A percentile compares a stretch with the other conserved stretches of the same genome.
Conservation (phyloP, 2,797 vertebrate genomes). For the Diglossa cyanea region DNA sequence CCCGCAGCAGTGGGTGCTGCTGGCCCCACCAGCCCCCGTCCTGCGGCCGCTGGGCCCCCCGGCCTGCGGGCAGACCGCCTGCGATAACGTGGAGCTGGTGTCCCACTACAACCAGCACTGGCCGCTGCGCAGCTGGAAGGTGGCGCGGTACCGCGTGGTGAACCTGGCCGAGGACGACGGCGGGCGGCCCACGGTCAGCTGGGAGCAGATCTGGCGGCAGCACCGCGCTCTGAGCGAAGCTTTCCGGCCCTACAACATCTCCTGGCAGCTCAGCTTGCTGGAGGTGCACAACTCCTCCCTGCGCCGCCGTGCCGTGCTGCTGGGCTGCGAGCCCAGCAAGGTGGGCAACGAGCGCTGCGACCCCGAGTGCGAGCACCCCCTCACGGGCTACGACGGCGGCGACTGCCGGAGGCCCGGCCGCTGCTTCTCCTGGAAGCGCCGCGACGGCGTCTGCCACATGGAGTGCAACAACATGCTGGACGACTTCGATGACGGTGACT, state of each 20-base stretch:
- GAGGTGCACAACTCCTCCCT: constrained; percentile 85
- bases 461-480: constrained; percentile 94
- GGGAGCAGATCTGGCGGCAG: constrained; percentile 83
- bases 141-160: constrained; percentile 88
- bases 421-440: constrained; percentile 91
- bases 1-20: constrained; percentile 76
- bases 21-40: constrained; percentile 68
- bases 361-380: constrained; percentile 90
- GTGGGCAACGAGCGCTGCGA: constrained; percentile 94
- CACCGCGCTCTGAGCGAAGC: constrained; percentile 83
- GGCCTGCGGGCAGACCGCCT: constrained; percentile 85
- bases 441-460: constrained; percentile 87
- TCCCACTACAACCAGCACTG: constrained; percentile 86
- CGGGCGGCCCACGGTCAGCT: constrained; percentile 80
- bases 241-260: constrained; percentile 90
- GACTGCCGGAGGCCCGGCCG: constrained; percentile 87
- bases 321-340: constrained; percentile 91
- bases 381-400: constrained; percentile 91
- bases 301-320: constrained; percentile 83
- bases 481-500: constrained; percentile 95
- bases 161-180: constrained; percentile 85
- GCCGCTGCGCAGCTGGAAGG: constrained; percentile 83
- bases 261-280: constrained; percentile 83
- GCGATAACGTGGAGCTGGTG: constrained; percentile 89
- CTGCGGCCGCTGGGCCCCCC: constrained; percentile 82